These are phyloP conservation scores for Gari tellinella DNA, from an alignment of 2,888 invertebrate genomes.

Conservation along the genomic window DNA sequence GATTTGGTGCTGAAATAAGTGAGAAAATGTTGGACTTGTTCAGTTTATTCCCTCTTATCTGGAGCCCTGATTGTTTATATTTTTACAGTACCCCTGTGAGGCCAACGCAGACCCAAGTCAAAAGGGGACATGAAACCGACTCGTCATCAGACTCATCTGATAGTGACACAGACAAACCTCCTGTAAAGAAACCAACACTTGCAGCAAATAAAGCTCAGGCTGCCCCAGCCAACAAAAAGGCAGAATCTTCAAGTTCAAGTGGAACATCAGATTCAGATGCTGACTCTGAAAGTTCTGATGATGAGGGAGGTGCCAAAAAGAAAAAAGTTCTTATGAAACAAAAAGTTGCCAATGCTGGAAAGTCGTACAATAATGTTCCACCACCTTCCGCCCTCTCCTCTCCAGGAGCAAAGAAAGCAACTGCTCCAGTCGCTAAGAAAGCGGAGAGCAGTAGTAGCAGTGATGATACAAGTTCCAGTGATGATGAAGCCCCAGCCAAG, in stretches of 20 bases:
- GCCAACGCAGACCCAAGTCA: neutral
- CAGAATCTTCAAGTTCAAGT: conserved; percentile 34
- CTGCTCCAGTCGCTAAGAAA: conserved; percentile 23
- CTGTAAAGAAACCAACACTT: conserved; percentile 26
- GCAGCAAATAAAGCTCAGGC: neutral
- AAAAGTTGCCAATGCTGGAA: conserved; percentile 24
- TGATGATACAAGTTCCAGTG: conserved; percentile 49
- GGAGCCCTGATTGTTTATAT: too few species aligned
- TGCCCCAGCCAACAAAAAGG: conserved; percentile 7
- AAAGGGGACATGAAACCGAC: conserved; percentile 40
- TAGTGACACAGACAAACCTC: conserved; percentile 51
- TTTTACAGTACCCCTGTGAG: too few species aligned
- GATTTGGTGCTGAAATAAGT: too few species aligned
- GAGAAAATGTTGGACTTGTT: too few species aligned
- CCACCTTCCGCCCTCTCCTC: conserved; percentile 36
- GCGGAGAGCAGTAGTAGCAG: conserved; percentile 33
- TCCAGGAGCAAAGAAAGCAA: conserved; percentile 16
- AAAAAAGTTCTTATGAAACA: conserved; percentile 37
- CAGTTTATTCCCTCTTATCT: too few species aligned
- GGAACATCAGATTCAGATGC: conserved; percentile 68
- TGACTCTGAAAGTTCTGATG: conserved; percentile 66
- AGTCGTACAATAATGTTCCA: conserved; percentile 53
- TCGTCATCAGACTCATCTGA: conserved; percentile 53
- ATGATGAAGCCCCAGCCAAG: conserved; percentile 40
- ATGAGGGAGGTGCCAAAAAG: conserved; percentile 41